Evolutionary conservation across 2,113 vertebrate species (phyloP).

Genomic region (Typhlomys cinereus): DNA sequence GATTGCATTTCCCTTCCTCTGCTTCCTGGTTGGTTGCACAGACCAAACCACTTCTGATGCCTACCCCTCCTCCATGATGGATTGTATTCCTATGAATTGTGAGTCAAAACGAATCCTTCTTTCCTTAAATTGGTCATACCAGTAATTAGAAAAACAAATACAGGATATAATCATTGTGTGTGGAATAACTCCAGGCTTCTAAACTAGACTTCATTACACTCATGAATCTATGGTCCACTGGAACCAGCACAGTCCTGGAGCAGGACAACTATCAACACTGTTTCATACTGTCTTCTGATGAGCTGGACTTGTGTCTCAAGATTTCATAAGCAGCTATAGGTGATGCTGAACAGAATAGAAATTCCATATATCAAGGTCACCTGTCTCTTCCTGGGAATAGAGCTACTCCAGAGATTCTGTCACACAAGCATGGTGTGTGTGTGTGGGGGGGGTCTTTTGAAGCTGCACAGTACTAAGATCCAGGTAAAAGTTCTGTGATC

Average conservation of each 20-base stretch:
- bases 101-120: not conserved
- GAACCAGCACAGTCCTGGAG: not conserved
- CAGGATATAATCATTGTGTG: not conserved
- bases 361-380: not conserved
- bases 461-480: not conserved
- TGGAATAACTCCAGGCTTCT: not conserved
- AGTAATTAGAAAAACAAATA: not conserved
- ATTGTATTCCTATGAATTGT: not conserved
- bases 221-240: not conserved
- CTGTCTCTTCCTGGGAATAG: not conserved
- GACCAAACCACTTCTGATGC: not conserved
- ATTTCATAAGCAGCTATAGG: not conserved
- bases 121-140: not conserved
- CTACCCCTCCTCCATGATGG: too few relatives aligned
- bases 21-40: not conserved
- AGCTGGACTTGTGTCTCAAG: not conserved
- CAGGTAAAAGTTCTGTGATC: not conserved
- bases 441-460: not conserved
- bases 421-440: too few relatives aligned
- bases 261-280: not conserved
- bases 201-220: not conserved
- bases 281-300: not conserved
- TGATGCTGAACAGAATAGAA: not conserved
- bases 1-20: not conserved
- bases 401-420: not conserved